These are phyloP conservation scores for Rhopalosiphum padi DNA, from an alignment of 1,140 invertebrate genomes.

Conservation along the genomic window DNA sequence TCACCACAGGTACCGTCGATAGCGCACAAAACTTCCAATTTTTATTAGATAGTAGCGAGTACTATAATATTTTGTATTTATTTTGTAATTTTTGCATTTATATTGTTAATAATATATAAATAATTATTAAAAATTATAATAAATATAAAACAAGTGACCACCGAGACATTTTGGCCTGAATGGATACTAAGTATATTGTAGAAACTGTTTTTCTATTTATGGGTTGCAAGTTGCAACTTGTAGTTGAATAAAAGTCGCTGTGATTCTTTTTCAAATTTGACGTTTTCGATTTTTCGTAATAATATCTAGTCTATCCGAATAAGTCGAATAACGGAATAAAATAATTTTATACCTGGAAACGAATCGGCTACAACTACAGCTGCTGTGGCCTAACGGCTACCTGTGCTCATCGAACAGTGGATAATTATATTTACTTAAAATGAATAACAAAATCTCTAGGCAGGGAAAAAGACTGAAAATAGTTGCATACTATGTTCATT, in stretches of 20 bases:
- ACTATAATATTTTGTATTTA: not conserved
- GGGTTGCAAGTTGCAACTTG: not conserved
- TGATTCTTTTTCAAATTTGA: not conserved
- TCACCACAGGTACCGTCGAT: not conserved
- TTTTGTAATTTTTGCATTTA: too few relatives aligned
- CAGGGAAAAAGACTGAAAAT: not conserved
- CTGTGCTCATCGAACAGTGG: not conserved
- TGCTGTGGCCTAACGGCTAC: not conserved
- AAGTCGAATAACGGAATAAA: not conserved
- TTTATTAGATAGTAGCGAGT: not conserved
- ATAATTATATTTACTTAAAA: not conserved
- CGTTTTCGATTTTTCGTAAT: not conserved
- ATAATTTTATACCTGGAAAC: not conserved
- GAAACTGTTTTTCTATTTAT: not conserved
- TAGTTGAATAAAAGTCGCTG: not conserved
- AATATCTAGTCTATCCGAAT: not conserved
- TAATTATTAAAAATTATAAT: not conserved
- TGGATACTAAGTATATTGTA: not conserved
- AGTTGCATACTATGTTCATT: not conserved
- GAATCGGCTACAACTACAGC: not conserved
- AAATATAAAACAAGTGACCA: too few relatives aligned
- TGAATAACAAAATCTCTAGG: not conserved
- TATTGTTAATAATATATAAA: not conserved
- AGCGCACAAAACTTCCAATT: not conserved
- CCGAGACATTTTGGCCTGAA: not conserved